Percentiles rank a stretch among this genome's conserved stretches.
These are phyloP conservation scores for Orcinus orca DNA, from an alignment of 2,113 vertebrate species.

Conservation along the genomic window DNA sequence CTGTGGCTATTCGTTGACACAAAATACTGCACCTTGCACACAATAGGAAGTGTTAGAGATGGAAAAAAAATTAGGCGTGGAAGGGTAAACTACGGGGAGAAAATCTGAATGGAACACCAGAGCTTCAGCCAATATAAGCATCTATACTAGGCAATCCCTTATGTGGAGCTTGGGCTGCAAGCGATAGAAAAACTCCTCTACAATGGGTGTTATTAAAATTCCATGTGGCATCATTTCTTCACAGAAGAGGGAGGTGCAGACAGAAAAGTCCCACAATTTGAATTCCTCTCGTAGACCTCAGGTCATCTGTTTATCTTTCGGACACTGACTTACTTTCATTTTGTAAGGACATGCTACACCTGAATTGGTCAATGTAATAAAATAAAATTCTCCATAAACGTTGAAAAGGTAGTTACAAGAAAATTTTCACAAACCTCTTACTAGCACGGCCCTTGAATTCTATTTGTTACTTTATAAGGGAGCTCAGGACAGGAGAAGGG, in stretches of 20 bases:
- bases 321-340: slow-evolving; percentile 60
- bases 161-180: slow-evolving; percentile 19
- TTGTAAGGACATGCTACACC: not conserved
- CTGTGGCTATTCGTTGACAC: slow-evolving; percentile 26
- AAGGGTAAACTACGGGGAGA: not conserved
- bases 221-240: slow-evolving; percentile 59
- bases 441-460: not conserved
- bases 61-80: slow-evolving; percentile 8
- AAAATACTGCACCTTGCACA: not conserved
- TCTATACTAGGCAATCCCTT: slow-evolving; percentile 15
- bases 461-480: not conserved
- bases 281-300: slow-evolving; percentile 55
- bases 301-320: slow-evolving; percentile 3
- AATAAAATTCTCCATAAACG: not conserved
- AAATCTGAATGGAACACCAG: not conserved
- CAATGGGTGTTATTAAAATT: slow-evolving; percentile 58
- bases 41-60: not conserved
- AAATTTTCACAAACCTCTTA: slow-evolving; percentile 3
- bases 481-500: not conserved
- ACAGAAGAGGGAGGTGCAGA: slow-evolving; percentile 43
- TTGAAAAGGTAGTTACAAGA: not conserved
- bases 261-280: slow-evolving; percentile 1
- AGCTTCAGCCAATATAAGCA: not conserved
- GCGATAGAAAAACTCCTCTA: not conserved
- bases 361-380: not conserved